Evolutionary conservation across 2,888 invertebrate genomes (phyloP).

Genomic region (Nemurella pictetii): DNA sequence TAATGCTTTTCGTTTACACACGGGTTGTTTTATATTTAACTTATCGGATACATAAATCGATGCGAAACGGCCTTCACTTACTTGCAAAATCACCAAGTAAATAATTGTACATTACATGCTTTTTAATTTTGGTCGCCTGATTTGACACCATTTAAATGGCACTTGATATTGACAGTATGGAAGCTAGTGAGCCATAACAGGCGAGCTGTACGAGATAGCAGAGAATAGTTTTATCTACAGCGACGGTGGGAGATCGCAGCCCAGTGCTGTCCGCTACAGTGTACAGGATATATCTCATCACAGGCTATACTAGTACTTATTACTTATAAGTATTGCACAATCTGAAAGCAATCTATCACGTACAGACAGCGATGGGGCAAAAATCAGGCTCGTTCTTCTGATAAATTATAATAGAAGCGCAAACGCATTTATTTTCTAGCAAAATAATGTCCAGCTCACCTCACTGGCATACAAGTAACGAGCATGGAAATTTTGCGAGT

Average conservation of each 20-base stretch:
- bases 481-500: too few species aligned
- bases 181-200: too few species aligned
- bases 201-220: too few species aligned
- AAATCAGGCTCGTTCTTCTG: background rate
- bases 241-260: background rate
- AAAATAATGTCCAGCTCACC: too few species aligned
- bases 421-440: too few species aligned
- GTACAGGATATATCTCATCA: background rate
- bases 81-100: slow-evolving; percentile 26
- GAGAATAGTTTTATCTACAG: background rate
- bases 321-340: background rate
- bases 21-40: slow-evolving; percentile 1
- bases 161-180: background rate
- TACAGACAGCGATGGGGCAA: background rate
- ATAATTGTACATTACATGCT: slow-evolving; percentile 9
- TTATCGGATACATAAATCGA: slow-evolving; percentile 14
- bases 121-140: background rate
- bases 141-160: background rate
- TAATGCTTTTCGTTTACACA: background rate
- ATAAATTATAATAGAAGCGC: too few species aligned
- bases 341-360: background rate
- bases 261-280: background rate
- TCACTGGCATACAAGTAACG: too few species aligned
- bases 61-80: slow-evolving; percentile 19
- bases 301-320: background rate